Evolutionary conservation across 1,140 invertebrate species (phyloP), one percentile per base, ranked within the genome.

Genomic region (Drosophila saltans): DNA sequence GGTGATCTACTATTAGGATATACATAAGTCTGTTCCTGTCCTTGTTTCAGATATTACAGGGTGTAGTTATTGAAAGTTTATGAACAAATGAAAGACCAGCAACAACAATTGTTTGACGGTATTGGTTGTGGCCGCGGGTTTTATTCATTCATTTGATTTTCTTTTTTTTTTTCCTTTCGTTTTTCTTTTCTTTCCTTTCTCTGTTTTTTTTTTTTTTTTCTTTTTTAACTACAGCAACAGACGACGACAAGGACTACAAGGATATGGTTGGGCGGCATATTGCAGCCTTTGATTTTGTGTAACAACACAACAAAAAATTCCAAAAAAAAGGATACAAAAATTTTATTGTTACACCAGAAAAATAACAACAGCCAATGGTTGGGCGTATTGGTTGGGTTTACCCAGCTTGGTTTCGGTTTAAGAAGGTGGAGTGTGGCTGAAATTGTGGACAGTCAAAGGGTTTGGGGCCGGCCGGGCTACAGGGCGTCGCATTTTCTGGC

Each of bases 321-420:
- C 9, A 33, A n/a, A 28, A 61, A 77, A 70, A 67, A 69, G 71
- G 80, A 79, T 70, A 66, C 65, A 68, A 52, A 66, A 74, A 83
- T 83, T 88, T 80, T 89, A 88, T 88, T 88, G 83, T 88, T 88
- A 85, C 80, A 88, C 84, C 80, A 88, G 72, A 83, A 88, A 86
- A 86, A 86, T 86, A 86, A 88, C 83, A 86, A 88, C 83, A 83
- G 74, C 74, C 41, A 43, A 48, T 43, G 41, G 61, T 48, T 30
- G 41, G 40, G n/a, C 61, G 45, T 24, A 52, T 52, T 26, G 45
- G 45, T 52, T 52, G 45, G 21, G 45, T 8, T 52, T 52, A 26
- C 45, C 45, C 45, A 48, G 10, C 21, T 52, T 26, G 45, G 45
- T 52, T 21, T 52, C 45, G 45, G 45, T 21, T 52, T 52, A 52